Conservation (phyloP, 2,113 vertebrate species). For the Nannospalax galili region DNA sequence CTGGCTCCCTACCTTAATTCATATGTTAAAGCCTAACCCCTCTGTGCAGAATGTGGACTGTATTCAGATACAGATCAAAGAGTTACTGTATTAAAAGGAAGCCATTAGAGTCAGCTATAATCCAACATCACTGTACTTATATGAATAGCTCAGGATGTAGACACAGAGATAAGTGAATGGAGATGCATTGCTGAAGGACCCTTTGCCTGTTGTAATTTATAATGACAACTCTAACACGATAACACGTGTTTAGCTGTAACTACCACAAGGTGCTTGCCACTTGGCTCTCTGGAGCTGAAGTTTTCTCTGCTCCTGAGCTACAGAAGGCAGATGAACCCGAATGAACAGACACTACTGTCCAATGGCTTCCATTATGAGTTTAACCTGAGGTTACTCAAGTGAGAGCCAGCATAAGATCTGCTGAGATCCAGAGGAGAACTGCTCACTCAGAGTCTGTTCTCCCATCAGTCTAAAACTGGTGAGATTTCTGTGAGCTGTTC, state of each 20-base stretch:
- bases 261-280: background rate
- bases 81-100: background rate
- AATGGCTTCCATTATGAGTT: background rate
- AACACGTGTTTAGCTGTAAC: background rate
- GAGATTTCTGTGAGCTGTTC: no score
- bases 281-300: background rate
- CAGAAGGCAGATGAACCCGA: background rate
- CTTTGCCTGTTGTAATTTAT: background rate
- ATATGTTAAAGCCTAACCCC: background rate
- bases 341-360: fast-evolving
- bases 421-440: no score
- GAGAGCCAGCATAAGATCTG: background rate
- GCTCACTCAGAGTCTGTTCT: fast-evolving
- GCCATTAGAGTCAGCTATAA: background rate
- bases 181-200: background rate
- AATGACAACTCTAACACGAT: background rate
- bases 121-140: background rate
- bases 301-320: background rate
- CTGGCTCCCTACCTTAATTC: background rate
- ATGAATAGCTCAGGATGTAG: no score
- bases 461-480: background rate
- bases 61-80: background rate
- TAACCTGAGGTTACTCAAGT: background rate
- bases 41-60: background rate
- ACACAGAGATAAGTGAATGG: background rate